Percentiles rank a stretch among this genome's conserved stretches.
Evolutionary conservation across 2,797 vertebrate genomes (phyloP).

Genomic region (Squalus acanthias): DNA sequence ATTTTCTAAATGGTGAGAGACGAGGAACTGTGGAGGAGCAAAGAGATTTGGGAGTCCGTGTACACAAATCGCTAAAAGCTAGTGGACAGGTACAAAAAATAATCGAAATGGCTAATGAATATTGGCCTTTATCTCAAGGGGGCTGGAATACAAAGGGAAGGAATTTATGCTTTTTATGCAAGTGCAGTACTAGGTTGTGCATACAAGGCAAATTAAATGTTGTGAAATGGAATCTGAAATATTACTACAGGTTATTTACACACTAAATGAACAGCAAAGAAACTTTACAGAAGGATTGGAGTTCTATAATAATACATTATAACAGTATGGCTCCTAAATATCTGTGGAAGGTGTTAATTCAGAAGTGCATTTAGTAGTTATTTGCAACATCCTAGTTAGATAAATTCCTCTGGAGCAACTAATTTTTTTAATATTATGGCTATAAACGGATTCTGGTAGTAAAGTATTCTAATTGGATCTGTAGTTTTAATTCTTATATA

Average conservation of each 20-base stretch:
- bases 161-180: background rate
- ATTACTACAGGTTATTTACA: background rate
- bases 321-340: background rate
- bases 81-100: background rate
- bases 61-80: background rate
- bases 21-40: background rate
- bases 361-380: background rate
- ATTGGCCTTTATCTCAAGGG: background rate
- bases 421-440: background rate
- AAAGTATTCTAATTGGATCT: background rate
- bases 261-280: background rate
- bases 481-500: background rate
- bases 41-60: background rate
- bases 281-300: background rate
- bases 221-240: background rate
- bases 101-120: background rate
- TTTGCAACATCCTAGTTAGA: background rate
- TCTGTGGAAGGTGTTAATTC: background rate
- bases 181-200: background rate
- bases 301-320: background rate
- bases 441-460: background rate
- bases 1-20: background rate
- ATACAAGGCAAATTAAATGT: background rate
- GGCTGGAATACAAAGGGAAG: background rate
- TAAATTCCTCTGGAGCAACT: background rate